Evolutionary conservation across 1,140 invertebrate genomes (phyloP).

Genomic region (Heliconius congener): DNA sequence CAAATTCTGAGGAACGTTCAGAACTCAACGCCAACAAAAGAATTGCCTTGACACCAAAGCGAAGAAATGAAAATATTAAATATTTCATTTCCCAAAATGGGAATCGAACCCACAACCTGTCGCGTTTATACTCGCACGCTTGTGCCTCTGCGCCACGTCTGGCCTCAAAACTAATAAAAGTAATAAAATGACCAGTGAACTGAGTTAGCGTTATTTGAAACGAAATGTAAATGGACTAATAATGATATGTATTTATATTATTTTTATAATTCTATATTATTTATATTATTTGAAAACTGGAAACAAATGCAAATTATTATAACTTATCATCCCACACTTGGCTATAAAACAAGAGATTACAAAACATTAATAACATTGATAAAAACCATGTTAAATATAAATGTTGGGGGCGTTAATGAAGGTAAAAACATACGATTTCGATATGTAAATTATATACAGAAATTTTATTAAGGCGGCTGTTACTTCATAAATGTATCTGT

Average conservation of each 20-base stretch:
- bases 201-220: not conserved
- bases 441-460: slow-evolving; percentile 8
- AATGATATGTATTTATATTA: not conserved
- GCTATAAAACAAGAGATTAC: slow-evolving; percentile 31
- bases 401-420: slow-evolving; percentile 31
- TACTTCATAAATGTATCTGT: not conserved
- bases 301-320: slow-evolving; percentile 12
- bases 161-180: not conserved
- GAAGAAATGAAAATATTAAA: too few relatives aligned
- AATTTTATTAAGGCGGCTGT: not conserved
- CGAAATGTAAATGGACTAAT: not conserved
- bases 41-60: too few relatives aligned
- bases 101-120: too few relatives aligned
- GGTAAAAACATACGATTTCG: slow-evolving; percentile 8
- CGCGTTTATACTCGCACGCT: too few relatives aligned
- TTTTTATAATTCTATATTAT: too few relatives aligned
- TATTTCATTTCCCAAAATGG: too few relatives aligned
- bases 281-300: not conserved
- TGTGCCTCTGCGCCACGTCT: too few relatives aligned
- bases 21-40: too few relatives aligned
- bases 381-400: slow-evolving; percentile 14
- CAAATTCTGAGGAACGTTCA: too few relatives aligned
- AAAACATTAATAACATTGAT: slow-evolving; percentile 29
- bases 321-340: slow-evolving; percentile 27
- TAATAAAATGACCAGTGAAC: not conserved